Conservation (phyloP, 2,888 invertebrate genomes). For the Agrypnus murinus region DNA sequence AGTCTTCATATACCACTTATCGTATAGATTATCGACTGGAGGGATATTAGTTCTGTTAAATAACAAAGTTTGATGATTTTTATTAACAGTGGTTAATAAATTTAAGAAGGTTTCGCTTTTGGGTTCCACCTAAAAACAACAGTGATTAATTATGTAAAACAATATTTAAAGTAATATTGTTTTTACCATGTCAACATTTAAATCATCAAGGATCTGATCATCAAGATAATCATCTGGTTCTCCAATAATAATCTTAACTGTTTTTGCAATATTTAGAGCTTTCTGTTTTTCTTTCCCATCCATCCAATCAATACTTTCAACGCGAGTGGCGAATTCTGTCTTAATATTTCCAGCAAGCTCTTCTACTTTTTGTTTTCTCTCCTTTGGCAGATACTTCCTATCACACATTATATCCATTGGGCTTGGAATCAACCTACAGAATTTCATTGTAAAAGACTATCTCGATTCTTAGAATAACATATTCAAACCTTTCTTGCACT, state of each 20-base stretch:
- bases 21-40: conserved; percentile 10
- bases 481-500: conserved; percentile 27
- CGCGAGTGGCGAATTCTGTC: conserved; percentile 51
- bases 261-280: conserved; percentile 50
- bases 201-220: conserved; percentile 37
- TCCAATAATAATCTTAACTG: conserved; percentile 57
- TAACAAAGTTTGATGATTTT: conserved; percentile 15
- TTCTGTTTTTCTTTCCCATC: conserved; percentile 54
- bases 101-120: conserved; percentile 14
- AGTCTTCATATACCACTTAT: conserved; percentile 28
- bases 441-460: background rate
- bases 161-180: no score
- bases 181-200: conserved; percentile 33
- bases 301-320: conserved; percentile 58
- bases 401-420: conserved; percentile 30
- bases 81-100: conserved; percentile 34
- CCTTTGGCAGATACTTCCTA: conserved; percentile 29
- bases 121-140: conserved; percentile 21
- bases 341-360: conserved; percentile 58
- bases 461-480: background rate
- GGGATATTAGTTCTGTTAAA: conserved; percentile 1
- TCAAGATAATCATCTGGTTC: conserved; percentile 27
- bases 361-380: conserved; percentile 50
- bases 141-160: no score
- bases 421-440: conserved; percentile 26